Percentiles rank a stretch among this genome's conserved stretches.
phyloP scores from a whole-genome alignment of 92 coral and sea anemone genomes.

The Porites rus region DNA sequence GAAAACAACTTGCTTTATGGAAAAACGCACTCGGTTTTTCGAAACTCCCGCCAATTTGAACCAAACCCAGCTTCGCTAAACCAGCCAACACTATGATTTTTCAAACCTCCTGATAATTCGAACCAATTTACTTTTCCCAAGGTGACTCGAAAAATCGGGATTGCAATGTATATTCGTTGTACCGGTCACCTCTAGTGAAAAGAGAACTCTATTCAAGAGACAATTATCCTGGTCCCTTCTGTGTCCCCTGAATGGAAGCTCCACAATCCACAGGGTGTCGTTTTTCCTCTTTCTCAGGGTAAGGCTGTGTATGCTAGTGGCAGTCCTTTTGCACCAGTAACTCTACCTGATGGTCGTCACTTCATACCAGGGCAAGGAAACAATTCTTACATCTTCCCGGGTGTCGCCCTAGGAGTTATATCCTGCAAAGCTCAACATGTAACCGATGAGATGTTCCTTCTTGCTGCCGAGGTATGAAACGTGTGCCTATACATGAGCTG shows the following conservation, averaged over 20 bases:
- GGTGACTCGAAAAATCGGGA: no score
- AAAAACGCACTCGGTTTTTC: no score
- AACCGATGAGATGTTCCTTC: constrained; percentile 91
- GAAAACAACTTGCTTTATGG: no score
- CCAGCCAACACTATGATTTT: no score
- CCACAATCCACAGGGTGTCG: no score
- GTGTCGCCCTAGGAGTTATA: constrained; percentile 93
- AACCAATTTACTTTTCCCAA: no score
- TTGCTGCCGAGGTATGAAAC: constrained; percentile 87
- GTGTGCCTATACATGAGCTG: neutral
- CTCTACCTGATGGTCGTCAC: constrained; percentile 93
- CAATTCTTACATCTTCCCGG: constrained; percentile 97
- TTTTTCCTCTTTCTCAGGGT: constrained; percentile 66
- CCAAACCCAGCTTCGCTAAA: no score
- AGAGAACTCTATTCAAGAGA: neutral
- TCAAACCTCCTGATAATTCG: no score
- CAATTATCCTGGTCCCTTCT: neutral
- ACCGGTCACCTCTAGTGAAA: no score
- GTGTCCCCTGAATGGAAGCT: neutral
- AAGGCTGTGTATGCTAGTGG: constrained; percentile 96
- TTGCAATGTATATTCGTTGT: no score
- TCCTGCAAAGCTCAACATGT: constrained; percentile 87
- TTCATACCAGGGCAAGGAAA: constrained; percentile 98
- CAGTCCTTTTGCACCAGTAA: constrained; percentile 97
- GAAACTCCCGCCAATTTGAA: no score